phyloP scores from a whole-genome alignment of 2,113 vertebrate genomes.

The Maccullochella peelii region DNA sequence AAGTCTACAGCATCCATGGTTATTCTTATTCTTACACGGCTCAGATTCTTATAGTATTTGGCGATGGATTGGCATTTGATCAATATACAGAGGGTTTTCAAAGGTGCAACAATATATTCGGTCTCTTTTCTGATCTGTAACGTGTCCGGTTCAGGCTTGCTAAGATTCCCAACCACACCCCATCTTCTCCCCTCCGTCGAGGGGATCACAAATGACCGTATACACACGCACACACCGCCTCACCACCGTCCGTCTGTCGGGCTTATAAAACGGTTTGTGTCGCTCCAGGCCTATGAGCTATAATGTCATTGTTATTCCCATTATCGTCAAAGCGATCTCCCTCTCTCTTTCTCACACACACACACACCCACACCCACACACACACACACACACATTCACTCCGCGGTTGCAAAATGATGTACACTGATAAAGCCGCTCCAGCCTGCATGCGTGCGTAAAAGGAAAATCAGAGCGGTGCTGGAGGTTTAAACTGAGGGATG shows the following conservation, averaged over 20 bases:
- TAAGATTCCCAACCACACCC: slow-evolving; percentile 80
- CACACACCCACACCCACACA: slow-evolving; percentile 1
- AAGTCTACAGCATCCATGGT: not conserved
- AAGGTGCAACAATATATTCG: not conserved
- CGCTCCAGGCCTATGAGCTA: slow-evolving; percentile 32
- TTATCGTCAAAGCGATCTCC: slow-evolving; percentile 27
- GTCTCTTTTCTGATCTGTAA: not conserved
- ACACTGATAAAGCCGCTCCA: slow-evolving; percentile 27
- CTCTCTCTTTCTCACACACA: not conserved
- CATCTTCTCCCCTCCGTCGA: slow-evolving; percentile 45
- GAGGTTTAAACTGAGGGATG: slow-evolving; percentile 37
- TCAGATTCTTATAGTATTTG: not conserved
- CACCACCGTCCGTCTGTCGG: slow-evolving; percentile 21
- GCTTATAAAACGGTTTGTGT: slow-evolving; percentile 29
- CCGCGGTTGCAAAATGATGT: not conserved
- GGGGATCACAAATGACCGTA: slow-evolving; percentile 17
- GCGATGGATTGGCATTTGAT: not conserved
- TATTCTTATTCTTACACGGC: not conserved
- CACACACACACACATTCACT: not conserved
- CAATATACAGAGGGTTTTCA: not conserved
- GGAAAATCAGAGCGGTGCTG: slow-evolving; percentile 11
- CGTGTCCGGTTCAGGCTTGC: slow-evolving; percentile 56
- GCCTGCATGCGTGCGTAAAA: slow-evolving; percentile 60
- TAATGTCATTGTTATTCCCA: slow-evolving; percentile 48
- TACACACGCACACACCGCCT: slow-evolving; percentile 10